Conservation (phyloP, 2,888 invertebrate species). For the Corbicula japonica region DNA sequence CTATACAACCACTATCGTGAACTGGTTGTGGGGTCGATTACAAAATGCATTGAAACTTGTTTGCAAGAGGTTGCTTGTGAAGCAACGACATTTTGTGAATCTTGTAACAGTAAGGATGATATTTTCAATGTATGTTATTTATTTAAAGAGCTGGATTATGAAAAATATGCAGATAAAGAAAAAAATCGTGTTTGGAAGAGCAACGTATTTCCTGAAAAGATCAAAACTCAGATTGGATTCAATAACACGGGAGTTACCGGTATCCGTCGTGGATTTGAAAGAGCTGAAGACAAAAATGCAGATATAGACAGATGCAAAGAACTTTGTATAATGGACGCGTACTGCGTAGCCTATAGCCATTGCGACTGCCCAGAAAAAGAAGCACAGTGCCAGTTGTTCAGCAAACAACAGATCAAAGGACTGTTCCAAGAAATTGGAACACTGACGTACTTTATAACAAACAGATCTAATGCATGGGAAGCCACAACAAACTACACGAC, state of each 20-base stretch:
- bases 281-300: slow-evolving; percentile 8
- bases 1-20: background rate
- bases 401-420: slow-evolving; percentile 3
- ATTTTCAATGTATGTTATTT: slow-evolving; percentile 1
- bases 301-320: slow-evolving; percentile 1
- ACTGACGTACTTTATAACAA: too few relatives aligned
- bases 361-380: slow-evolving; percentile 6
- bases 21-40: background rate
- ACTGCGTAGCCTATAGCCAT: slow-evolving; percentile 8
- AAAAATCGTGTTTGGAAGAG: background rate
- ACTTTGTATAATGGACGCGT: slow-evolving; percentile 15
- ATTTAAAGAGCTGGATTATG: background rate
- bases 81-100: slow-evolving; percentile 2
- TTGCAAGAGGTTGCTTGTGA: slow-evolving; percentile 8
- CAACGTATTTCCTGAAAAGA: slow-evolving; percentile 18
- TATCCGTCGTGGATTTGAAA: slow-evolving; percentile 13
- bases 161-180: background rate
- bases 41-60: slow-evolving; percentile 9
- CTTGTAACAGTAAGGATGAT: background rate
- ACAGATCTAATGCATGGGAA: too few relatives aligned
- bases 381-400: slow-evolving; percentile 7
- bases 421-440: too few relatives aligned
- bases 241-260: slow-evolving; percentile 7
- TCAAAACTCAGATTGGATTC: background rate
- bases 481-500: too few relatives aligned